phyloP scores from a whole-genome alignment of 2,113 vertebrate genomes.

The Kryptolebias marmoratus region DNA sequence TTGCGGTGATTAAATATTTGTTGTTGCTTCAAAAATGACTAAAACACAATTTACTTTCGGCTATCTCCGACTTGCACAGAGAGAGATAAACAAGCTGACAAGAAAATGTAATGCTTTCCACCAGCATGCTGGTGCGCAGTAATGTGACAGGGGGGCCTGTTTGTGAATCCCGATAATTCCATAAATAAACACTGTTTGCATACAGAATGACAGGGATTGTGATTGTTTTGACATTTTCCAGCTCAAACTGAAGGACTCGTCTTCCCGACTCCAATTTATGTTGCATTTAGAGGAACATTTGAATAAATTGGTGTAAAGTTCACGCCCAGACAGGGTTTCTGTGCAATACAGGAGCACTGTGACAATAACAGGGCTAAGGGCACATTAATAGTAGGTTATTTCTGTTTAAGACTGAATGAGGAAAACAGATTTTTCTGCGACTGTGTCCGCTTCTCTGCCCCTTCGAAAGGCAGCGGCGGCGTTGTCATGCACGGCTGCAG shows the following conservation, averaged over 20 bases:
- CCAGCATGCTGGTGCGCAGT: slow-evolving; percentile 47
- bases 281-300: slow-evolving; percentile 6
- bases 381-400: slow-evolving; percentile 2
- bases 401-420: neutral
- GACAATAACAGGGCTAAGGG: slow-evolving; percentile 2
- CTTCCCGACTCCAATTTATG: neutral
- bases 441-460: neutral
- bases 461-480: slow-evolving; percentile 35
- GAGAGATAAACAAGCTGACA: slow-evolving; percentile 20
- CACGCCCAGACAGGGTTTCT: neutral
- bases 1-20: neutral
- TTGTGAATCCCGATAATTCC: slow-evolving; percentile 22
- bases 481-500: slow-evolving; percentile 54
- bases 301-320: neutral
- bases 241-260: slow-evolving; percentile 37
- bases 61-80: slow-evolving; percentile 18
- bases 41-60: slow-evolving; percentile 1
- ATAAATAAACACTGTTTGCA: slow-evolving; percentile 31
- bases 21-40: neutral
- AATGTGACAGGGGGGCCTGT: slow-evolving; percentile 55
- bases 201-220: slow-evolving; percentile 10
- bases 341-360: neutral
- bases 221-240: slow-evolving; percentile 69
- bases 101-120: slow-evolving; percentile 45
- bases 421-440: neutral